phyloP scores from a whole-genome alignment of 2,113 vertebrate genomes.

The Neolamprologus hecqui region DNA sequence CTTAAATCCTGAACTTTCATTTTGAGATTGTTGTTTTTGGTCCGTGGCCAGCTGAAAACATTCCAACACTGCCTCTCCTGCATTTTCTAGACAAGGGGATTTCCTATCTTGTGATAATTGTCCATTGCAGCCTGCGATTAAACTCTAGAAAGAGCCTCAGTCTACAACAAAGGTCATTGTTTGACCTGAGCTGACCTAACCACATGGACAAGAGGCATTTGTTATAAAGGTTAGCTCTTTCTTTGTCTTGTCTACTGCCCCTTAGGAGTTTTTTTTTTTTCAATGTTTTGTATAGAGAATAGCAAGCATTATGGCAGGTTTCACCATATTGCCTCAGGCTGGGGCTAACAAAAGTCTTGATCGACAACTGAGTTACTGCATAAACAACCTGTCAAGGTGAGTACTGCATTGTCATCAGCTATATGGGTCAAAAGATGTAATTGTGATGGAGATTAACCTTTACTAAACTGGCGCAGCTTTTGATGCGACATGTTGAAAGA shows the following conservation, averaged over 20 bases:
- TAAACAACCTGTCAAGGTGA: conserved; percentile 41
- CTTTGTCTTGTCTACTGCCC: conserved; percentile 32
- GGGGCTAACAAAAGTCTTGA: conserved; percentile 10
- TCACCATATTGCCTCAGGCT: conserved; percentile 25
- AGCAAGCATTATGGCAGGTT: conserved; percentile 30
- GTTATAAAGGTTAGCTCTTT: conserved; percentile 8
- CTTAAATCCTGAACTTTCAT: conserved; percentile 30
- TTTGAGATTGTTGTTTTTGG: neutral
- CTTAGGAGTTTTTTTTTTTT: neutral
- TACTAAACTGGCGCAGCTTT: neutral
- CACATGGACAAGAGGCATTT: conserved; percentile 36
- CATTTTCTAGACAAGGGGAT: conserved; percentile 34
- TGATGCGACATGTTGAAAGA: neutral
- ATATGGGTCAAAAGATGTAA: conserved; percentile 14
- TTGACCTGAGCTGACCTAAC: conserved; percentile 16
- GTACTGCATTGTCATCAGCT: neutral
- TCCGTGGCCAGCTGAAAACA: conserved; percentile 22
- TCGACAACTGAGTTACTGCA: conserved; percentile 6
- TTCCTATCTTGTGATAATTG: conserved; percentile 35
- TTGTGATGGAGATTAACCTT: conserved; percentile 11
- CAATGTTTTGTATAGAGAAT: neutral
- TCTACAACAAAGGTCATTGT: conserved; percentile 47
- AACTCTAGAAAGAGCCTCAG: conserved; percentile 8
- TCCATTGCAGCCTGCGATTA: conserved; percentile 13
- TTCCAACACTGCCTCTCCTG: conserved; percentile 27